Conservation (phyloP, 2,888 invertebrate species). For the Neuroscelio doddi region DNA sequence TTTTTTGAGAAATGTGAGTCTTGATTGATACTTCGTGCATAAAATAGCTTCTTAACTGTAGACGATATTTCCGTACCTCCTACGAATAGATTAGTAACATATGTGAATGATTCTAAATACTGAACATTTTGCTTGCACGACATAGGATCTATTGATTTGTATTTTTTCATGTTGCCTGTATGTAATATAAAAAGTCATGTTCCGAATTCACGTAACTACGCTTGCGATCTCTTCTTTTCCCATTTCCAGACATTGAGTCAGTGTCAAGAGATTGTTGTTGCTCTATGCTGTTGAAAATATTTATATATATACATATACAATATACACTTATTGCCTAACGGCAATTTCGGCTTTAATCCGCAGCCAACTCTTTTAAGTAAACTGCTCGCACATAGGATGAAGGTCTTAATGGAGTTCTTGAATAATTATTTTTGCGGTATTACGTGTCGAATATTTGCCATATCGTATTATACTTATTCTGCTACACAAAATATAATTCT, state of each 20-base stretch:
- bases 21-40: background rate
- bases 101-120: no score
- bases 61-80: background rate
- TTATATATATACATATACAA: slow-evolving; percentile 33
- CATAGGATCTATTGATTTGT: background rate
- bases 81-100: background rate
- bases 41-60: background rate
- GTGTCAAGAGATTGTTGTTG: slow-evolving; percentile 46
- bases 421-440: background rate
- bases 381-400: slow-evolving; percentile 1
- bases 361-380: slow-evolving; percentile 55
- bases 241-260: slow-evolving; percentile 24
- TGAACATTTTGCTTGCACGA: background rate
- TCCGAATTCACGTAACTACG: background rate
- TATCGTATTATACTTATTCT: slow-evolving; percentile 8
- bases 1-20: background rate
- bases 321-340: slow-evolving; percentile 7
- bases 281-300: slow-evolving; percentile 55
- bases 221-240: slow-evolving; percentile 15
- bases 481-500: slow-evolving; percentile 14
- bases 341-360: slow-evolving; percentile 36
- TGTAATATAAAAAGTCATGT: background rate
- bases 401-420: background rate
- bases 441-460: background rate
- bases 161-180: slow-evolving; percentile 7